Base-by-base conservation (phyloP, 2,113 vertebrate species). In the Gadus chalcogrammus region DNA sequence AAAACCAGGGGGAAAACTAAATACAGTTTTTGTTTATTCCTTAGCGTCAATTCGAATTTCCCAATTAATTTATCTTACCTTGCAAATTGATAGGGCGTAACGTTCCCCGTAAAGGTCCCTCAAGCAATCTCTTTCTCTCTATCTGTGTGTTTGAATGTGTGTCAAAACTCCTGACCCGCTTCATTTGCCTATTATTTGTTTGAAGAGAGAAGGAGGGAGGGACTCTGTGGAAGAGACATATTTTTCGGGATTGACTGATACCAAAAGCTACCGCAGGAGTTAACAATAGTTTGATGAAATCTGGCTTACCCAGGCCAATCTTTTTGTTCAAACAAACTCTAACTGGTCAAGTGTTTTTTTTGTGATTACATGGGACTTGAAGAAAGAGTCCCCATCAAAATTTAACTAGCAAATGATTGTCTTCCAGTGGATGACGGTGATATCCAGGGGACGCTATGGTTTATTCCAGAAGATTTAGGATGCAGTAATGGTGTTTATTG, bases 141-240 rank as follows among this genome's bases (percentile, higher is more conserved):
- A 22, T 75, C 68, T 70, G 68, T 78, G 64, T 81, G 89, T 88
- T 90, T 90, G 89, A 89, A 84, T 82, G 83, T 73, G 70, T 76
- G 78, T 79, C 79, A 81, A 86, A 88, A 83, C 89, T 88, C 82
- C 85, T 86, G 88, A 90, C 88, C 84, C 20, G 79, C 77, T 75
- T 74, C 71, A 87, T 92, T 93, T 93, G 91, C 88, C 72, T 93
- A 85, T 90, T 78, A 92, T 93, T 93, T 92, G 92, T 88, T 84
- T 93, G 81, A 87, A 77, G 77, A 73, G 74, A 85, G 76, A 82
- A 74, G 76, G 48, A 77, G 72, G 68, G 81, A 82, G 78, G 73
- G 80, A 80, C 71, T 75, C 69, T 68, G 60, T 65, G 65, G 63
- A 76, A 77, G 75, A 77, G 76, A 81, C 35, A 77, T 68, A 84